A percentile compares a stretch with the other conserved stretches of the same genome.
These are phyloP conservation scores for Garrulus glandarius DNA, from an alignment of 2,797 vertebrate species.

Conservation along the genomic window DNA sequence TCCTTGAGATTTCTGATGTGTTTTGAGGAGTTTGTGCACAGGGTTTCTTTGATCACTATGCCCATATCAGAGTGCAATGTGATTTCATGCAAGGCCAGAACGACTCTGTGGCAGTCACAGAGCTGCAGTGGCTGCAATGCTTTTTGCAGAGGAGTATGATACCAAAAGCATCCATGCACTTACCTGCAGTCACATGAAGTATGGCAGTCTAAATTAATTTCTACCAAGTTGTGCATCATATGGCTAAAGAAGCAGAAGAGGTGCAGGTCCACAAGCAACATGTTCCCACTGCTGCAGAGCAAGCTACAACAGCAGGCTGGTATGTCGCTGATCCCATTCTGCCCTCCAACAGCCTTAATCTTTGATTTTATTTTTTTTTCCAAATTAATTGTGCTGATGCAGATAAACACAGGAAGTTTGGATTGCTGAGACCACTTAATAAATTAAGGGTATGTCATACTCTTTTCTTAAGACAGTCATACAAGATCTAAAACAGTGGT, in stretches of 20 bases:
- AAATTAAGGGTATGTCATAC: background rate
- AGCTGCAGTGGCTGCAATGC: background rate
- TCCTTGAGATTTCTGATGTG: background rate
- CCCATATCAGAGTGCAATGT: background rate
- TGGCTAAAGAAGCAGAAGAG: background rate
- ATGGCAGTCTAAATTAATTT: background rate
- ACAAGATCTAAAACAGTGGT: fast-evolving
- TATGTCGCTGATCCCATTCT: background rate
- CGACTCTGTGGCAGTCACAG: background rate
- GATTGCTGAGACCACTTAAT: background rate
- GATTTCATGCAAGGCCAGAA: background rate
- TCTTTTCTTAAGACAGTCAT: background rate
- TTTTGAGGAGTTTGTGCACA: background rate
- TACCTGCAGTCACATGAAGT: background rate
- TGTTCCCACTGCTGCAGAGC: background rate
- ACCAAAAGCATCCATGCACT: background rate
- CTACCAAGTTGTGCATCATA: background rate
- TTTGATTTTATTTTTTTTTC: background rate
- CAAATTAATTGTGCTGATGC: background rate
- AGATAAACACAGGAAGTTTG: background rate
- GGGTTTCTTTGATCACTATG: background rate
- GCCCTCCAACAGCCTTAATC: background rate
- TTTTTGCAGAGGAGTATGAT: background rate
- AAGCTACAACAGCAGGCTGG: background rate
- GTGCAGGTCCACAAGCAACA: background rate